Percentiles rank a stretch among this genome's conserved stretches.
Evolutionary conservation across 2,888 invertebrate species (phyloP).

Genomic region (Parnassius mnemosyne): DNA sequence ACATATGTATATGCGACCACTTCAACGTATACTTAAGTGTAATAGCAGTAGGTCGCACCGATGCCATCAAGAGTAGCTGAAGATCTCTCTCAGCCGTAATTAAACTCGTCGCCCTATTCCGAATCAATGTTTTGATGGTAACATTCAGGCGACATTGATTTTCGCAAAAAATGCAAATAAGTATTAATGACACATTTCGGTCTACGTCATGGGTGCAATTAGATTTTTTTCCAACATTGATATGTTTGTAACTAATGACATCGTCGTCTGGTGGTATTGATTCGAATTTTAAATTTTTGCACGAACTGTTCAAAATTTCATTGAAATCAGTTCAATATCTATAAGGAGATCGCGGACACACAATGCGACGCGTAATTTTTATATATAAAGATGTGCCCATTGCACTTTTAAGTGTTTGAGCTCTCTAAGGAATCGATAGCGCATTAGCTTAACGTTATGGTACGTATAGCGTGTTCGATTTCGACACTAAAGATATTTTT

Average conservation of each 20-base stretch:
- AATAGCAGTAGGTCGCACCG: slow-evolving; percentile 13
- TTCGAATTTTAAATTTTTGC: no score
- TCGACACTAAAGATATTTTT: no score
- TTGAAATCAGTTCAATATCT: no score
- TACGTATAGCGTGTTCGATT: no score
- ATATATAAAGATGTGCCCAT: no score
- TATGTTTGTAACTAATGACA: neutral
- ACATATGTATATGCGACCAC: slow-evolving; percentile 19
- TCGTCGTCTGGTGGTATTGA: neutral
- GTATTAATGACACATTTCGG: slow-evolving; percentile 16
- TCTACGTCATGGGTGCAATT: slow-evolving; percentile 10
- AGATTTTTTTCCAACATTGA: slow-evolving; percentile 5
- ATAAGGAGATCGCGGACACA: no score
- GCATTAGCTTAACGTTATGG: no score
- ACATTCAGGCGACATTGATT: slow-evolving; percentile 15
- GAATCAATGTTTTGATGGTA: slow-evolving; percentile 11
- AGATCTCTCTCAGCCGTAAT: slow-evolving; percentile 18
- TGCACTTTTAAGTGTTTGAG: no score
- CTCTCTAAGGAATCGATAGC: no score
- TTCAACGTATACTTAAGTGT: slow-evolving; percentile 18
- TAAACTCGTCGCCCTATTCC: slow-evolving; percentile 14
- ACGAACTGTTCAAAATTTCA: no score
- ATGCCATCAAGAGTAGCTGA: slow-evolving; percentile 17
- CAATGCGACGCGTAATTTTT: no score
- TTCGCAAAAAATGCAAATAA: slow-evolving; percentile 19